Conservation (phyloP, 2,797 vertebrate species). For the Danio choprae region DNA sequence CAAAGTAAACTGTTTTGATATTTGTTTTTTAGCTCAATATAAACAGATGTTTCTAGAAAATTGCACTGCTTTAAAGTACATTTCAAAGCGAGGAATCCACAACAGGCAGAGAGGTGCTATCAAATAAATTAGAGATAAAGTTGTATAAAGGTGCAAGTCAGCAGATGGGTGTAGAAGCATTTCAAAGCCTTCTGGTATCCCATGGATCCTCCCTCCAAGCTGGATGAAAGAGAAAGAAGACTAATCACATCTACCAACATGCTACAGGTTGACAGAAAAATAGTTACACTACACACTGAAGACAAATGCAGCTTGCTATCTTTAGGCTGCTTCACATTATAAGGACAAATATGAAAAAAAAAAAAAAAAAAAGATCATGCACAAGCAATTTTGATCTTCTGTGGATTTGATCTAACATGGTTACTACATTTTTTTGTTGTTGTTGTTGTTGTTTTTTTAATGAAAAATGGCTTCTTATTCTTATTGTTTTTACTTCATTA, state of each 20-base stretch:
- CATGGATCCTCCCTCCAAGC: conserved; percentile 33
- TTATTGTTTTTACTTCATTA: too few species aligned
- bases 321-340: neutral
- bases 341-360: too few species aligned
- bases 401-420: too few species aligned
- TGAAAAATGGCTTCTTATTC: too few species aligned
- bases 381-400: too few species aligned
- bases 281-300: neutral
- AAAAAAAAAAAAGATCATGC: too few species aligned
- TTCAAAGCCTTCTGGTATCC: conserved; percentile 35
- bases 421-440: too few species aligned
- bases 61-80: neutral
- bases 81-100: conserved; percentile 23
- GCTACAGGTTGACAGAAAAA: neutral
- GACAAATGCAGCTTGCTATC: neutral
- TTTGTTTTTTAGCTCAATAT: neutral
- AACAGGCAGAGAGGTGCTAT: conserved; percentile 9
- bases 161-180: conserved; percentile 38
- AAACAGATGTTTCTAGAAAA: conserved; percentile 23
- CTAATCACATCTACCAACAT: conserved; percentile 23
- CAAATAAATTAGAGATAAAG: conserved; percentile 27
- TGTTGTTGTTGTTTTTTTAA: too few species aligned
- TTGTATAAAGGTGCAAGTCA: conserved; percentile 6
- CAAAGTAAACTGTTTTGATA: conserved; percentile 13
- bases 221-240: conserved; percentile 29